A percentile compares a stretch with the other conserved stretches of the same genome.
These are phyloP conservation scores for Ammodytes dubius DNA, from an alignment of 2,113 vertebrate genomes.

Conservation along the genomic window DNA sequence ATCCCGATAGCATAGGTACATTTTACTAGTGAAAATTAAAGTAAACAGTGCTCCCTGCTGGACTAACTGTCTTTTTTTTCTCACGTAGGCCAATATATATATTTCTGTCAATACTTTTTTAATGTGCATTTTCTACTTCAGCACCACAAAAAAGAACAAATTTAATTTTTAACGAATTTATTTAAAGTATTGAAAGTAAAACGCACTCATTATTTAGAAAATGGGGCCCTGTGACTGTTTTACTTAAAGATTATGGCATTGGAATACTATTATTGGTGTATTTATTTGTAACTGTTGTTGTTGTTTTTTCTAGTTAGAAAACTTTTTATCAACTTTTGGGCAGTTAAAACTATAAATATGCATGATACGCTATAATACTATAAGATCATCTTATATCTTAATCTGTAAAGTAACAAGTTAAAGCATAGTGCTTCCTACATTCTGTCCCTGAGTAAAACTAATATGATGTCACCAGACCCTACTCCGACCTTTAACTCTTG, in stretches of 20 bases:
- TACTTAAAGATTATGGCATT: background rate
- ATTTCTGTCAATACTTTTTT: background rate
- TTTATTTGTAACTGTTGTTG: background rate
- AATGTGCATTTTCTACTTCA: background rate
- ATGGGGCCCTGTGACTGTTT: background rate
- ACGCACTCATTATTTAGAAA: background rate
- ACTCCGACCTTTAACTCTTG: background rate
- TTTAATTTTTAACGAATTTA: background rate
- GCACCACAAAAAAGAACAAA: no score
- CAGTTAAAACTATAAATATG: background rate
- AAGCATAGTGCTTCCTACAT: background rate
- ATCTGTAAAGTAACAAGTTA: background rate
- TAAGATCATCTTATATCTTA: background rate
- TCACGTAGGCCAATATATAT: background rate
- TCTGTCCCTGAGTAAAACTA: background rate
- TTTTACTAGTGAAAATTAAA: background rate
- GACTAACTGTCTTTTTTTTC: background rate
- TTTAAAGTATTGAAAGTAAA: background rate
- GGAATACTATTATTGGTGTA: background rate
- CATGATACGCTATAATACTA: background rate
- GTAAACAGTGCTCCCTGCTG: constrained; percentile 1
- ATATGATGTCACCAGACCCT: background rate
- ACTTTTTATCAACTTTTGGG: background rate
- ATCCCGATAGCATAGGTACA: background rate
- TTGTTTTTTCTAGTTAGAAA: background rate